phyloP scores from a whole-genome alignment of 92 coral and sea anemone genomes.

The Heteractis magnifica region DNA sequence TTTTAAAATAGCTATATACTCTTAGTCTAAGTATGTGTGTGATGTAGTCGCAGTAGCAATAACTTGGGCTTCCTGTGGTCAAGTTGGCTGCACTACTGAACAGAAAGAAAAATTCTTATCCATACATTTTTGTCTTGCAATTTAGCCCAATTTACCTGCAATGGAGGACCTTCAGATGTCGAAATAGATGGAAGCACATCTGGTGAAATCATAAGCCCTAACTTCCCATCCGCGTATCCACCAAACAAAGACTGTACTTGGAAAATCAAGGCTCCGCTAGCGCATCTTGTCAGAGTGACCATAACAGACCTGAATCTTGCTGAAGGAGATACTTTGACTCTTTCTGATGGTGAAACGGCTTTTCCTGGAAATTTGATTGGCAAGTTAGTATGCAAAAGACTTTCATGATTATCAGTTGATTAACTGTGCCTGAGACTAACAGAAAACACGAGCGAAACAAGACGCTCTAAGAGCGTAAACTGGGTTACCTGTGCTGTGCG shows the following conservation, averaged over 20 bases:
- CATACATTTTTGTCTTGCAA: neutral
- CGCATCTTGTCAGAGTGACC: slow-evolving; percentile 22
- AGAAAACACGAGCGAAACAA: too few species aligned
- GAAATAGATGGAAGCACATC: slow-evolving; percentile 27
- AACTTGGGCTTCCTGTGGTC: neutral
- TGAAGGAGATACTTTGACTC: slow-evolving; percentile 4
- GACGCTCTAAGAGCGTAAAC: too few species aligned
- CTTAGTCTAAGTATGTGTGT: too few species aligned
- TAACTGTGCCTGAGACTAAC: too few species aligned
- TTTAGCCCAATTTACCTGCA: slow-evolving; percentile 8
- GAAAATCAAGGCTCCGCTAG: slow-evolving; percentile 40
- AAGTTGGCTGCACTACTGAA: too few species aligned
- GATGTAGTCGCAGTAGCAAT: too few species aligned
- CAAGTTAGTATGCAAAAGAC: slow-evolving; percentile 5
- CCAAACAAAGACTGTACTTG: slow-evolving; percentile 36
- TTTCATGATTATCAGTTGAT: too few species aligned
- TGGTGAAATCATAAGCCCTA: slow-evolving; percentile 40
- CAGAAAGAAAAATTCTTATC: neutral
- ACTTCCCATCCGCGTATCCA: slow-evolving; percentile 27
- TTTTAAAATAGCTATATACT: too few species aligned
- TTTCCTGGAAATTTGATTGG: slow-evolving; percentile 17
- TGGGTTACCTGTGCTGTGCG: too few species aligned
- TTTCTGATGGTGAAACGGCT: slow-evolving; percentile 33
- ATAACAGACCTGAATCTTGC: slow-evolving; percentile 8
- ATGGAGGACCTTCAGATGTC: neutral